A percentile compares a stretch with the other conserved stretches of the same genome.
These are phyloP conservation scores for Vannuccia rotundouncinata DNA, from an alignment of 2,888 invertebrate species.

Conservation along the genomic window DNA sequence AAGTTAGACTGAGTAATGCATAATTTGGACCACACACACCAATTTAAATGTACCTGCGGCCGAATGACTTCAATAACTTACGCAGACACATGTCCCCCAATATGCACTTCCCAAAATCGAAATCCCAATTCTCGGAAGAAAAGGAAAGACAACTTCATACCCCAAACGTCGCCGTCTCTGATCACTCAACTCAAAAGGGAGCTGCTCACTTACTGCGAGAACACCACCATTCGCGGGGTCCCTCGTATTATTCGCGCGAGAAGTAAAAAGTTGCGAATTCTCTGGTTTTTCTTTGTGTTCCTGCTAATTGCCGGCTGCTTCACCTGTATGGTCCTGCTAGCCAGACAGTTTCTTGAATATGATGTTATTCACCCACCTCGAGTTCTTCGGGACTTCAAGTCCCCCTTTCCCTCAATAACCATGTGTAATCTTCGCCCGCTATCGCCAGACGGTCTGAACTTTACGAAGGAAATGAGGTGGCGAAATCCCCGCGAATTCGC, in stretches of 20 bases:
- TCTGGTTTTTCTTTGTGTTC: slow-evolving; percentile 39
- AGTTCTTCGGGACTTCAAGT: slow-evolving; percentile 35
- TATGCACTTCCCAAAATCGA: neutral
- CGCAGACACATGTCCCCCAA: neutral
- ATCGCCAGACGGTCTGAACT: slow-evolving; percentile 29
- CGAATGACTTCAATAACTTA: neutral
- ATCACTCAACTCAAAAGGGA: neutral
- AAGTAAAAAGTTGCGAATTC: slow-evolving; percentile 28
- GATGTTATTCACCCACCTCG: slow-evolving; percentile 40
- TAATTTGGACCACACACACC: slow-evolving; percentile 1
- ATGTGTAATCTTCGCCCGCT: slow-evolving; percentile 39
- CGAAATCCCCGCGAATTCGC: slow-evolving; percentile 38
- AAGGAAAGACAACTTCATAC: too few species aligned
- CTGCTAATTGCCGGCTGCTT: slow-evolving; percentile 37
- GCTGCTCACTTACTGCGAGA: slow-evolving; percentile 36
- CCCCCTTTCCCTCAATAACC: slow-evolving; percentile 39
- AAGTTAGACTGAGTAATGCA: neutral
- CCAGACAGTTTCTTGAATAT: slow-evolving; percentile 38
- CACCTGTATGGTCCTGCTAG: slow-evolving; percentile 39
- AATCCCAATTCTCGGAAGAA: neutral
- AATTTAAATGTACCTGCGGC: neutral
- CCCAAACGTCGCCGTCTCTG: too few species aligned
- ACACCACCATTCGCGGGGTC: slow-evolving; percentile 39
- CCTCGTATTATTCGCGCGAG: slow-evolving; percentile 38
- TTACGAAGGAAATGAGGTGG: slow-evolving; percentile 29